Evolutionary conservation across 2,888 invertebrate genomes (phyloP), one percentile per base, ranked within the genome.

Genomic region (Electrophaes corylata): DNA sequence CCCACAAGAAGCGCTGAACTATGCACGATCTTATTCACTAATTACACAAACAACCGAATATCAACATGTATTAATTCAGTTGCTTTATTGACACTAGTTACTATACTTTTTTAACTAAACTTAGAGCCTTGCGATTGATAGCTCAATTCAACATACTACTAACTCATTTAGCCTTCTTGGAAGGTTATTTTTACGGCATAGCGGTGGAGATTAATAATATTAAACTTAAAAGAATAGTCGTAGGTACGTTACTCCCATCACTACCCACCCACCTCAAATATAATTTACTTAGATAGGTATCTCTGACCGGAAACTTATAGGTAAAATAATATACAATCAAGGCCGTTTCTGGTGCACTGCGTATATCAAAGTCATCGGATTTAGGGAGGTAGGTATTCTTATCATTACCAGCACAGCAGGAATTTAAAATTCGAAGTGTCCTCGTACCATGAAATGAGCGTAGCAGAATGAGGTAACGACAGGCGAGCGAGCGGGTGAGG

Each of bases 401-500:
- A 65, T 65, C 60, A 67, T 67, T 61, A 64, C 59, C 57, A 62
- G 55, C 57, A 51, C 58, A 58, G 57, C 33, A 67, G 65, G 61
- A 63, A 66, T 70, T 67, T 67, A 63, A 69, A 80, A 76, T 76
- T 77, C 71, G 72, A 73, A 75, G 71, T 70, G 72, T 70, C 71
- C 73, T 71, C 72, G 79, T 80, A 79, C 79, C 77, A 79, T 72
- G 74, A 79, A 76, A 80, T 73, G 76, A 78, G 75, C 73, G 70
- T 67, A 61, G 72, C 75, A 75, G 77, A 74, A 79, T 78, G 81
- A 78, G 79, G 83, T 81, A 81, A 84, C 84, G 86, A 83, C 79
- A 78, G 84, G 78, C 69, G 62, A 64, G 76, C 71, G 70, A 66
- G 71, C 57, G 70, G 70, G 80, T 65, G 80, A 75, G 73, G 72